Conservation (phyloP, 2,797 vertebrate genomes). For the Eulemur rubriventer region DNA sequence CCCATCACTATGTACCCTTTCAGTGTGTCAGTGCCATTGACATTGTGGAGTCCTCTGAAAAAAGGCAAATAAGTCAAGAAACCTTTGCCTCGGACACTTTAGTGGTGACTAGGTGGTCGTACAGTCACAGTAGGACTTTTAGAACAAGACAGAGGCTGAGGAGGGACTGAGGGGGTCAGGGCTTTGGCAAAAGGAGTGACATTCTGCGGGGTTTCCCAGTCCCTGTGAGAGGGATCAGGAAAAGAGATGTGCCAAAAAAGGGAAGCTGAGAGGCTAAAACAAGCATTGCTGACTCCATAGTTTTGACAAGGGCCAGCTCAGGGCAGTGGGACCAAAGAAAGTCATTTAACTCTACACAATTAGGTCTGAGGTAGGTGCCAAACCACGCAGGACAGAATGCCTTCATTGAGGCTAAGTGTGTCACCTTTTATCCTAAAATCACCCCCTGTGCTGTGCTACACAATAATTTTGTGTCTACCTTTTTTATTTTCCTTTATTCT, state of each 20-base stretch:
- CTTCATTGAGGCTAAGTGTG: not conserved
- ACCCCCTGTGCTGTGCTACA: not conserved
- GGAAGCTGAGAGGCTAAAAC: not conserved
- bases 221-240: not conserved
- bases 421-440: not conserved
- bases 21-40: not conserved
- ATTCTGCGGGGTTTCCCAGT: not conserved
- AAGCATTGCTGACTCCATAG: not conserved
- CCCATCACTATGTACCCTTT: not conserved
- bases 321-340: not conserved
- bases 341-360: not conserved
- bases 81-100: not conserved
- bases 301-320: not conserved
- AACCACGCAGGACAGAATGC: not conserved
- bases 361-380: not conserved
- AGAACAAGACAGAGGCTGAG: not conserved
- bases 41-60: not conserved
- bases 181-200: not conserved
- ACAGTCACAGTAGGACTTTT: not conserved
- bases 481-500: not conserved
- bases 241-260: not conserved
- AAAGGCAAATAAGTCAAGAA: not conserved
- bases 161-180: fast-evolving
- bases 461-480: not conserved
- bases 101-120: not conserved